Evolutionary conservation across 2,113 vertebrate species (phyloP).

Genomic region (Tauraco erythrolophus): DNA sequence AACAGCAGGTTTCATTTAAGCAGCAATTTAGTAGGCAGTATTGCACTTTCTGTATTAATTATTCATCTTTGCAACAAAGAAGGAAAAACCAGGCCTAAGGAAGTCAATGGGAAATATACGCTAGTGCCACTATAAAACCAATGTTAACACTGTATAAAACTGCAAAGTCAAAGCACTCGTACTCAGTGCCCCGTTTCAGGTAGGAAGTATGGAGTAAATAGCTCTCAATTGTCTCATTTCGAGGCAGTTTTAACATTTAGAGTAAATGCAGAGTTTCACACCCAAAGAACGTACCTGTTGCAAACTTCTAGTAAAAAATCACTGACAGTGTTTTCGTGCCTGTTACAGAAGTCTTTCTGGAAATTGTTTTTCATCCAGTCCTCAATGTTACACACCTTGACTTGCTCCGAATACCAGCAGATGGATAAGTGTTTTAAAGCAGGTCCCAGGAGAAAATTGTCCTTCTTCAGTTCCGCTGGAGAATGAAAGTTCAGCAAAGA

Average conservation of each 20-base stretch:
- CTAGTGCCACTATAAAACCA: neutral
- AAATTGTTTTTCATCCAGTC: slow-evolving; percentile 90
- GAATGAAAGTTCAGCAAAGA: slow-evolving; percentile 84
- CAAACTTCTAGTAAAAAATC: slow-evolving; percentile 85
- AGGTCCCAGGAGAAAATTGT: slow-evolving; percentile 88
- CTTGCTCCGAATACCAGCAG: slow-evolving; percentile 91
- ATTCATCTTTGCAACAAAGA: neutral
- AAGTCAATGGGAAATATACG: neutral
- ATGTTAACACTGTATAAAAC: neutral
- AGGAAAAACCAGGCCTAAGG: neutral
- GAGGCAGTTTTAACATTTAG: neutral
- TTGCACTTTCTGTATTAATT: neutral
- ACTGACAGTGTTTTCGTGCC: slow-evolving; percentile 84
- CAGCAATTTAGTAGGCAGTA: neutral
- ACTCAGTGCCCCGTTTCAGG: neutral
- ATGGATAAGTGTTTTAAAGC: slow-evolving; percentile 85
- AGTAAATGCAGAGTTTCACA: neutral
- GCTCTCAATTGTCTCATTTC: neutral
- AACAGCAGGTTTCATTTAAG: neutral
- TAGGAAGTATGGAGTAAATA: neutral
- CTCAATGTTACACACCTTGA: slow-evolving; percentile 93
- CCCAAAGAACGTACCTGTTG: slow-evolving; percentile 81
- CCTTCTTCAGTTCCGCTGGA: slow-evolving; percentile 83
- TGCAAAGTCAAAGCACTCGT: neutral
- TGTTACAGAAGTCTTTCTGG: slow-evolving; percentile 90